These are phyloP conservation scores for Mizuhopecten yessoensis DNA, from an alignment of 1,140 invertebrate genomes.

Conservation along the genomic window DNA sequence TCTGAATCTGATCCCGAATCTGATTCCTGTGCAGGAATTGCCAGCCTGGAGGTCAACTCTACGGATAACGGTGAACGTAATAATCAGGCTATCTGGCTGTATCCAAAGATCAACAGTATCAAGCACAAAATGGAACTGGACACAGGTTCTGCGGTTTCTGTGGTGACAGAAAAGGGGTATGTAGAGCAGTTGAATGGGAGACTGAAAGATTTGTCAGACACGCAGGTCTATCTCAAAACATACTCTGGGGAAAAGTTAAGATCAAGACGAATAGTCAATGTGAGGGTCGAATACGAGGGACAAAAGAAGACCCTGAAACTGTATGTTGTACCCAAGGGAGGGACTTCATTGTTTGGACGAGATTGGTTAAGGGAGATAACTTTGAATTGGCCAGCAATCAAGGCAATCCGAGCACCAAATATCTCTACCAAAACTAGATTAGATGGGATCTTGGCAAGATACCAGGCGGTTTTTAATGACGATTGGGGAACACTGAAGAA, in stretches of 20 bases:
- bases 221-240: slow-evolving; percentile 45
- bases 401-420: too few species aligned
- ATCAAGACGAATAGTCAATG: not conserved
- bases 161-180: slow-evolving; percentile 42
- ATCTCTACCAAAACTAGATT: not conserved
- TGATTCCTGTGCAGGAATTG: too few species aligned
- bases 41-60: too few species aligned
- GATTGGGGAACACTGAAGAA: slow-evolving; percentile 4
- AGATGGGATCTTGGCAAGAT: not conserved
- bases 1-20: too few species aligned
- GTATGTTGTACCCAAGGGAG: not conserved
- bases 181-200: not conserved
- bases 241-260: not conserved
- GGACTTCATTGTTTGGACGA: not conserved
- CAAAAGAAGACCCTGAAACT: not conserved
- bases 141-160: slow-evolving; percentile 48
- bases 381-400: slow-evolving; percentile 40
- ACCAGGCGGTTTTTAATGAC: slow-evolving; percentile 32
- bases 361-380: slow-evolving; percentile 48
- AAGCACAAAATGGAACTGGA: slow-evolving; percentile 51
- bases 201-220: not conserved
- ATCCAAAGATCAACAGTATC: too few species aligned
- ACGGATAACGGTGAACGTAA: not conserved
- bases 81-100: too few species aligned
- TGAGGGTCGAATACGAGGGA: not conserved